Conservation (phyloP, 2,113 vertebrate genomes). For the Atractosteus spatula region DNA sequence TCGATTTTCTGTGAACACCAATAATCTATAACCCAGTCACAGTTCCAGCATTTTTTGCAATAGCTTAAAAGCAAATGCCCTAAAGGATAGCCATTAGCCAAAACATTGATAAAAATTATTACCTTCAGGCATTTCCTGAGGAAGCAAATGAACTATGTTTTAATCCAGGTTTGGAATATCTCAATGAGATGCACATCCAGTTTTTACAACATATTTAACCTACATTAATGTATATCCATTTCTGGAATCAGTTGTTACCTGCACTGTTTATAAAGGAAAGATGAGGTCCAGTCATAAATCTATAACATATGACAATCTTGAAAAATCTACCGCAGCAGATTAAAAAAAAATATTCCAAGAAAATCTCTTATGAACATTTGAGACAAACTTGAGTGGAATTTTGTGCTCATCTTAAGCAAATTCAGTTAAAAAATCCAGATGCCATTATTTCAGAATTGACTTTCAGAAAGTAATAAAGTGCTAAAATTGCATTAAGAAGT, state of each 20-base stretch:
- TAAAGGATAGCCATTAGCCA: slow-evolving; percentile 35
- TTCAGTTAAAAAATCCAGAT: no score
- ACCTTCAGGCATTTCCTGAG: slow-evolving; percentile 1
- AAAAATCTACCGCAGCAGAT: no score
- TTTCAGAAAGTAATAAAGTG: no score
- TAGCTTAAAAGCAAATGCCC: slow-evolving; percentile 31
- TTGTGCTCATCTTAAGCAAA: no score
- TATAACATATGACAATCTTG: neutral
- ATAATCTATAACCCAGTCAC: slow-evolving; percentile 45
- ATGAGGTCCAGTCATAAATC: neutral
- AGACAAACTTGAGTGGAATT: no score
- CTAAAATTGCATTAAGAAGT: no score
- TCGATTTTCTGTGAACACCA: slow-evolving; percentile 41
- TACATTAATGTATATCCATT: neutral
- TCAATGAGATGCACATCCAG: neutral
- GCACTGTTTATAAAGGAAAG: neutral
- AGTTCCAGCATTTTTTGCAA: slow-evolving; percentile 15
- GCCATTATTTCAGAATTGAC: no score
- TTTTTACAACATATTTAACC: neutral
- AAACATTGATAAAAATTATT: slow-evolving; percentile 7
- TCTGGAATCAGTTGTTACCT: neutral
- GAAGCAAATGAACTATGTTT: neutral
- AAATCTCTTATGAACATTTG: no score
- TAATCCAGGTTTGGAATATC: slow-evolving; percentile 3
- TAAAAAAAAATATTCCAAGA: no score